Base-by-base conservation (phyloP, 2,113 vertebrate genomes). In the Mixornis gularis region DNA sequence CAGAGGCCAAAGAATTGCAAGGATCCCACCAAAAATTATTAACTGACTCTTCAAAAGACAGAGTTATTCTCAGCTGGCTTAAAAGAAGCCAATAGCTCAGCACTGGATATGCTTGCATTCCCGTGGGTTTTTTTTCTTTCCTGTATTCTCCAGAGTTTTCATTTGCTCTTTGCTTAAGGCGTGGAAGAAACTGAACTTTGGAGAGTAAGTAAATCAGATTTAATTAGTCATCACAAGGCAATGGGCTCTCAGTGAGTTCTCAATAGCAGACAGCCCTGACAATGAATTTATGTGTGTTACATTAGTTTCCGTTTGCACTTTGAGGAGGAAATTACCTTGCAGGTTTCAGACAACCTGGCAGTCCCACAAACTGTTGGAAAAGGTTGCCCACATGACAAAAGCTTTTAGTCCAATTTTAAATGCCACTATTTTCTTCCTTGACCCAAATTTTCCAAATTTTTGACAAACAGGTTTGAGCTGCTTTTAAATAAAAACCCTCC, bases 131-230 rank as follows among this genome's bases (percentile, higher is more conserved):
- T 79, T 79, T 90, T 56, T 56, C 30, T 73, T 70, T 82, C 64
- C 27, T 15, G 4, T 79, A 66, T 84, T 80, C 60, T 85, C 52
- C 40, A 40, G 46, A 74, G 30, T 68, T 56, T 87, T 94, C n/a
- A 38, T 89, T 93, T 91, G 52, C 87, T 86, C 86, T 94, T 81
- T 91, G 53, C 55, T 73, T 81, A 80, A 93, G 70, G 44, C 18
- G 38, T 87, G 66, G 70, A 93, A 87, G 81, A 62, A 91, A 85
- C 53, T 87, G 63, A 95, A 89, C 74, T 95, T 85, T 90, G 84
- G 34, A 89, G 64, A 81, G 69, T 59, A 87, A 74, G 79, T 81
- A 94, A 89, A 89, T 91, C 53, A 74, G 81, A 38, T 82, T 90
- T 94, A 84, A 76, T 76, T 93, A 84, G 52, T 84, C 71, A 86